phyloP scores from a whole-genome alignment of 2,113 vertebrate species.

The Alligator sinensis region DNA sequence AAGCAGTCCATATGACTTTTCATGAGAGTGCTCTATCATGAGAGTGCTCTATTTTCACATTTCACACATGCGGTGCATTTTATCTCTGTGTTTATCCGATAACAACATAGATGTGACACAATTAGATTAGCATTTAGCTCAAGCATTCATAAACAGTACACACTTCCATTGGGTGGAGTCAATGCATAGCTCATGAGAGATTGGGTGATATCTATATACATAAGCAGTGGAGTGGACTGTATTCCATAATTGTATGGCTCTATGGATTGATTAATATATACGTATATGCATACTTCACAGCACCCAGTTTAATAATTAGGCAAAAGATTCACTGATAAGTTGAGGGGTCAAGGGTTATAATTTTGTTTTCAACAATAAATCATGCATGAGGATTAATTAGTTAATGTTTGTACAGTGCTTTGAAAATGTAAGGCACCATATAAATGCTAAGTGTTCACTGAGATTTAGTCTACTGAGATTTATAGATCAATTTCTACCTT shows the following conservation, averaged over 20 bases:
- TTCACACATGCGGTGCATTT: background rate
- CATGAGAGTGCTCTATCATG: background rate
- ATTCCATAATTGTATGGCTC: background rate
- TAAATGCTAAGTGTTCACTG: background rate
- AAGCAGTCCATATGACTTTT: background rate
- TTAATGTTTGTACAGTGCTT: slow-evolving; percentile 43
- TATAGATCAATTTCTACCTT: background rate
- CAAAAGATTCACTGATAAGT: background rate
- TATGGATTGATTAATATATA: background rate
- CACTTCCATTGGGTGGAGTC: background rate
- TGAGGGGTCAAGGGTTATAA: slow-evolving; percentile 17
- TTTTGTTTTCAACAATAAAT: slow-evolving; percentile 55
- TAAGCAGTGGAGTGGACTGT: background rate
- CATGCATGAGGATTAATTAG: slow-evolving; percentile 64
- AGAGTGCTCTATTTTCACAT: background rate
- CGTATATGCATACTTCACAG: background rate
- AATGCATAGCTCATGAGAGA: background rate
- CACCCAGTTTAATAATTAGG: slow-evolving; percentile 14
- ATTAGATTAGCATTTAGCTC: slow-evolving; percentile 2
- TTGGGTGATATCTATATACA: background rate
- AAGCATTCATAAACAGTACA: background rate
- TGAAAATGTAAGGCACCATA: slow-evolving; percentile 9
- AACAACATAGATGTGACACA: background rate
- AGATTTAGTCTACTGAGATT: slow-evolving; percentile 27
- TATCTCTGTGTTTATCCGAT: background rate